Base-by-base conservation (phyloP, 2,113 vertebrate genomes). In the Scatophagus argus region DNA sequence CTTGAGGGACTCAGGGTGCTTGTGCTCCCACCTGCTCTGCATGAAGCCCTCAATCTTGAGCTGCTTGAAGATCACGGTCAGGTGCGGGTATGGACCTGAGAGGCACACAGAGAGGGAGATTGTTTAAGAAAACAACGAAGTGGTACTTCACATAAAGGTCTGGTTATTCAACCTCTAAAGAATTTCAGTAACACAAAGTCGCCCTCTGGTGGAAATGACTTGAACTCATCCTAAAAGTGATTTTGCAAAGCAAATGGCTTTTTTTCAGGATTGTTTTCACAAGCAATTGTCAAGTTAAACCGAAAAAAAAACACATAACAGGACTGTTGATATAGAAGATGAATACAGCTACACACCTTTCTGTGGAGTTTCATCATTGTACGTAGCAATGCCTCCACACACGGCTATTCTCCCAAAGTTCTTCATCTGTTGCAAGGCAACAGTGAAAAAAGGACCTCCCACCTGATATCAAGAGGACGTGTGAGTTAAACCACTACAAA, bases 1-100 rank as follows among this genome's bases (percentile, higher is more conserved):
- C 6, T 77, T 95, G 58, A 95, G 54, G 58, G 94, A 94, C 72
- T 96, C 96, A 0, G 94, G 89, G 25, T 91, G 2, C 65, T 91
- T 94, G 19, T 93, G 72, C 2, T 43, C 55, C 96, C 96, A 98
- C 39, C 90, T 89, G 25, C 0, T 0, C 29, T 92, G 87, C 8
- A 96, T 0, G 81, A 98, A 97, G 13, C 96, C 97, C 89, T 98
- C 94, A 89, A 98, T 95, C 16, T 13, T 93, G 36, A 98, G 90
- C 17, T 97, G 75, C 31, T 95, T 93, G 2, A 92, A 23, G 73
- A 99, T 85, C 66, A 98, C 78, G 1, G 52, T 66, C 10, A 90
- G 0, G 19, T 93, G 95, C 5, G 92, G n/a, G 1, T 87, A 96
- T 29, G 89, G 88, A 1, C 96, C 97, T 98, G 75, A 21, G 74